Base-by-base conservation (phyloP, 2,797 vertebrate genomes). In the Pelobates cultripes region DNA sequence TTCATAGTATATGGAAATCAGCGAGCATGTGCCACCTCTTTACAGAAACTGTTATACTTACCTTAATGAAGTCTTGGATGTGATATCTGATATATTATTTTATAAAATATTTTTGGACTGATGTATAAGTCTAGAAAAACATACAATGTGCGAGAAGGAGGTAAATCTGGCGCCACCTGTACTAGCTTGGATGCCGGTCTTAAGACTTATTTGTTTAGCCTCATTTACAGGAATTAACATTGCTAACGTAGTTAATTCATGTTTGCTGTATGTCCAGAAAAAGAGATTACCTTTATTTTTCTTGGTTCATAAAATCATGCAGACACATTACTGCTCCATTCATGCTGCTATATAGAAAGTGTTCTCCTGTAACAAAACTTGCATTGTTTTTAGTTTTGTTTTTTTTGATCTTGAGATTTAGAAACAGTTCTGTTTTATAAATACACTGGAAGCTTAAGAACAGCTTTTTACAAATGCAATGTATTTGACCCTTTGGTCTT, bases 401-500 rank as follows among this genome's bases (percentile, higher is more conserved):
- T 28, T 6, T 70, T 81, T 84, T 75, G 76, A 87, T 82, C 77
- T 85, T 43, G 83, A 44, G 73, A 86, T 86, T 86, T 88, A 82
- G 86, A 91, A 89, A 70, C 70, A 76, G 75, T 7, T 70, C 84
- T 89, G 77, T 88, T 81, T 78, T 57, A 70, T 87, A 67, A 87
- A 77, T 69, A 57, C 60, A 87, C 90, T 87, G 47, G 64, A 83
- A 86, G 73, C 87, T 89, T 82, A 91, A 90, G 83, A 85, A 71
- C 80, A 74, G 79, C 82, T 79, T 85, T 85, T 89, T 85, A 78
- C 83, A 77, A 86, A 86, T 85, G 83, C 87, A 88, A 86, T 86
- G 77, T 80, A 85, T 74, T 87, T 92, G 91, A 92, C 90, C 91
- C 90, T 85, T 87, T 76, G 83, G 73, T 83, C 86, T 82, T 89